Base-by-base conservation (phyloP, 2,888 invertebrate species). In the Drosophila limbata region DNA sequence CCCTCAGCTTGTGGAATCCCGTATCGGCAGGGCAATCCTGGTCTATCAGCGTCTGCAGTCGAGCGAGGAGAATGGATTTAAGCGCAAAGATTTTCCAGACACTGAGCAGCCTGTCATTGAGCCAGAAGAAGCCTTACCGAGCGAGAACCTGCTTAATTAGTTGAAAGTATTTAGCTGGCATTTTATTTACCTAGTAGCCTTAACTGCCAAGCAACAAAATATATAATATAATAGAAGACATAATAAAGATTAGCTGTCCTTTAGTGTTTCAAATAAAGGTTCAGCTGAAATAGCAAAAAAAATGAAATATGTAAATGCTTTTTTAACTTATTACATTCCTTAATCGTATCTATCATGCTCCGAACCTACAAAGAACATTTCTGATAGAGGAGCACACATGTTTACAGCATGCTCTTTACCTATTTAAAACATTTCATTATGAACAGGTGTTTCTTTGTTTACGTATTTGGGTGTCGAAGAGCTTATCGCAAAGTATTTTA, bases 41-140 rank as follows among this genome's bases (percentile, higher is more conserved):
- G 84, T 92, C 11, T 92, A 89, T 76, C 91, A 92, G 74, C 91
- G 92, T 13, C 69, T 91, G 51, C 77, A 71, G 31, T 47, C 74
- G 4, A 91, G 90, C 19, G 92, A 91, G 62, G 90, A 91, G 64
- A 92, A 92, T 65, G 60, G 87, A 19, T 92, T 77, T 69, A 92
- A 92, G 76, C 84, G 90, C 4, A 71, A 79, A 1, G 79, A 84
- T 47, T 65, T 63, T 28, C 57, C 72, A 25, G 69, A 77, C 31
- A 33, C n/a, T 21, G 60, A 52, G 3, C 28, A 52, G 3, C 28
- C 45, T 9, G 45, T 25, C 3, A 51, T 42, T 2, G 67, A 78
- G 5, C 52, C 61, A 3, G 66, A 56, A 4, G 66, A 56, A 1
- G 42, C 52, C 0, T 15, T 59, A 19, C 11, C 53, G 19, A 69